Conservation (phyloP, 2,113 vertebrate species). For the Orthochromis indermauri region DNA sequence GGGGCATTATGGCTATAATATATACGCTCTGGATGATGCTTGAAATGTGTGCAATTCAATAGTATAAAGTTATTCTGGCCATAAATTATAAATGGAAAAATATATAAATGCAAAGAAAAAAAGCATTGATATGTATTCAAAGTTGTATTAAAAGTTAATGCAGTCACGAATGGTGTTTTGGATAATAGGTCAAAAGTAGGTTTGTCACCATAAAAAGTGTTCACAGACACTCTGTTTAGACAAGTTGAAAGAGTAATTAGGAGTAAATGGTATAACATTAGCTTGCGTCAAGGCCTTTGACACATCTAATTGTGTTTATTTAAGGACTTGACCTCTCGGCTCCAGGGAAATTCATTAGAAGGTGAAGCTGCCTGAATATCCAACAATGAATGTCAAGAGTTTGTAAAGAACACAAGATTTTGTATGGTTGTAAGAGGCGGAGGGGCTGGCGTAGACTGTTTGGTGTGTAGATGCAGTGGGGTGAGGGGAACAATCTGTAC, state of each 20-base stretch:
- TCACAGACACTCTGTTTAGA: neutral
- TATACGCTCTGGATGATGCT: neutral
- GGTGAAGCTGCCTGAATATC: conserved; percentile 21
- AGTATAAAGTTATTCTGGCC: neutral
- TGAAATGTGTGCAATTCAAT: neutral
- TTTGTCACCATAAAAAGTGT: conserved; percentile 4
- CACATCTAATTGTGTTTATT: conserved; percentile 66
- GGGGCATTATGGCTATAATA: neutral
- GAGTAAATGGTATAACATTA: conserved; percentile 51
- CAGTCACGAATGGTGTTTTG: neutral
- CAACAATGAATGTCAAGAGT: conserved; percentile 61
- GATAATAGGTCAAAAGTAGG: neutral
- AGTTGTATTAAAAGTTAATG: neutral
- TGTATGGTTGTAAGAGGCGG: conserved; percentile 15
- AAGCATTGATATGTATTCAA: neutral
- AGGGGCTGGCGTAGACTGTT: neutral
- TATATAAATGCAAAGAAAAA: neutral
- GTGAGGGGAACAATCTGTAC: conserved; percentile 37
- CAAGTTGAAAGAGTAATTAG: conserved; percentile 54
- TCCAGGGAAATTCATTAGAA: conserved; percentile 59
- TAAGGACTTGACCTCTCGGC: conserved; percentile 55
- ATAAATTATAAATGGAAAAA: neutral
- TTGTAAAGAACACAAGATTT: conserved; percentile 43
- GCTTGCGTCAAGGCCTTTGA: conserved; percentile 51
- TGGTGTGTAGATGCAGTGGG: neutral